These are phyloP conservation scores for Diprion similis DNA, from an alignment of 1,140 invertebrate genomes.

Conservation along the genomic window DNA sequence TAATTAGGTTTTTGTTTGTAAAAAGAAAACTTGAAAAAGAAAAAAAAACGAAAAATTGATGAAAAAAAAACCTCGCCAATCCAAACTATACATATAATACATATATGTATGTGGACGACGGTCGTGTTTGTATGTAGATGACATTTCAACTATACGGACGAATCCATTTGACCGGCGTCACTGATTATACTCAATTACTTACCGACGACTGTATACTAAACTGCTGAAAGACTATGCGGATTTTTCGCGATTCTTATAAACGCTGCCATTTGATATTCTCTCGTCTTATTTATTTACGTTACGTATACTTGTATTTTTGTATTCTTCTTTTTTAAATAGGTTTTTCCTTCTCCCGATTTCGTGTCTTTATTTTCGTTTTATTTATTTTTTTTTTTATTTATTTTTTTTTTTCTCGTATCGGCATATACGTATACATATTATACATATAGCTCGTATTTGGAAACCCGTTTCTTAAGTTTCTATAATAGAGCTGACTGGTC, in stretches of 20 bases:
- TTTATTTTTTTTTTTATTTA: conserved; percentile 9
- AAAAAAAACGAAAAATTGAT: too few relatives aligned
- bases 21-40: too few relatives aligned
- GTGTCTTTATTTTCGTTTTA: neutral
- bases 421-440: conserved; percentile 21
- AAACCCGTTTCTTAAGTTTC: conserved; percentile 3
- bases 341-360: neutral
- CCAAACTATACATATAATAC: neutral
- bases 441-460: neutral
- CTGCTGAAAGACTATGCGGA: neutral
- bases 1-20: too few relatives aligned
- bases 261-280: conserved; percentile 6
- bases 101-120: too few relatives aligned
- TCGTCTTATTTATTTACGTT: conserved; percentile 3
- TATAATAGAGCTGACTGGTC: conserved; percentile 9
- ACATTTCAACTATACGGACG: too few relatives aligned
- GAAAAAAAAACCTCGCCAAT: neutral
- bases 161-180: too few relatives aligned
- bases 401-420: neutral
- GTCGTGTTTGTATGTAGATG: too few relatives aligned
- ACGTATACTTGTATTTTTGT: neutral
- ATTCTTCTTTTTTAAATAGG: neutral
- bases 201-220: neutral
- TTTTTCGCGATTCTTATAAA: conserved; percentile 1
- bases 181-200: too few relatives aligned